Conservation (phyloP, 2,888 invertebrate species). For the Polietes domitor region DNA sequence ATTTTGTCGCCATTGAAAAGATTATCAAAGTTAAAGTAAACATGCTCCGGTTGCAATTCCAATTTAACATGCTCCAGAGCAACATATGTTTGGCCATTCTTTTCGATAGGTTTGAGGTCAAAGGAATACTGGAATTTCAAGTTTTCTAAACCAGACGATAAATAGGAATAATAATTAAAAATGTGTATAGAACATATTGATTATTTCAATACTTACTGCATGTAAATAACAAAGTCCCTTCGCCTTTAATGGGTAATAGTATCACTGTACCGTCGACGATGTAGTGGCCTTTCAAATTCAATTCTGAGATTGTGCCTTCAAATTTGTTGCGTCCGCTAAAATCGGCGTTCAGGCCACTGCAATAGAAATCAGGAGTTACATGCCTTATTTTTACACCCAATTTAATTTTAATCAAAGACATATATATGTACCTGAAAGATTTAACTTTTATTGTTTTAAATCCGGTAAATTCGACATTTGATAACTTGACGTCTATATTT, state of each 20-base stretch:
- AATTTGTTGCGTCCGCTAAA: slow-evolving; percentile 69
- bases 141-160: slow-evolving; percentile 67
- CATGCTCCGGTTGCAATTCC: slow-evolving; percentile 70
- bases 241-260: slow-evolving; percentile 75
- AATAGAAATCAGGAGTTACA: slow-evolving; percentile 26
- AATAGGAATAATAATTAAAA: background rate
- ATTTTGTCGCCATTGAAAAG: slow-evolving; percentile 81
- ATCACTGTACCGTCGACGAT: slow-evolving; percentile 74
- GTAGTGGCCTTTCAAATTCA: slow-evolving; percentile 75
- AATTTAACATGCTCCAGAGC: slow-evolving; percentile 68
- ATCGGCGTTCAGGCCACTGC: slow-evolving; percentile 72
- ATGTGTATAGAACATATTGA: too few species aligned
- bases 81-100: slow-evolving; percentile 68
- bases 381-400: too few species aligned
- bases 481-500: slow-evolving; percentile 75
- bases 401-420: too few species aligned
- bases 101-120: slow-evolving; percentile 64
- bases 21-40: slow-evolving; percentile 72
- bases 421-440: slow-evolving; percentile 60
- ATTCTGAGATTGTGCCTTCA: slow-evolving; percentile 69
- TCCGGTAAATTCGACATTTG: slow-evolving; percentile 74
- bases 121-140: slow-evolving; percentile 41
- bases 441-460: slow-evolving; percentile 68
- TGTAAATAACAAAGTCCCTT: slow-evolving; percentile 71
- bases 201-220: slow-evolving; percentile 67